Evolutionary conservation across 1,140 invertebrate genomes (phyloP).

Genomic region (Ectropis grisescens): DNA sequence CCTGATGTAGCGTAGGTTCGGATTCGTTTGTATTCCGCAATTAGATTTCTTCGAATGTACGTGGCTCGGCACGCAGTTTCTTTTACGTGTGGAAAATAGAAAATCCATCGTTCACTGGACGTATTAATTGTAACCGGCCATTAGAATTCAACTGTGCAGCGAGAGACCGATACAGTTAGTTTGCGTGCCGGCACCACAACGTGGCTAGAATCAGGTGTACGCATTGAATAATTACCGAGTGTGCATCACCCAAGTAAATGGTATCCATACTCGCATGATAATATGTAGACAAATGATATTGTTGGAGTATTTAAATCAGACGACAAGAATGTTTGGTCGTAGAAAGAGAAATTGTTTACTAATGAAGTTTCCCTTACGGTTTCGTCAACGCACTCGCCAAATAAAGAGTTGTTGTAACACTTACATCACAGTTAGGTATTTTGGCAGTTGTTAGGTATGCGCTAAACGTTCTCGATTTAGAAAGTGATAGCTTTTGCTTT

Average conservation of each 20-base stretch:
- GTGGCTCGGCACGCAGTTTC: slow-evolving; percentile 51
- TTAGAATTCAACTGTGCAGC: slow-evolving; percentile 58
- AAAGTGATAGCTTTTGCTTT: too few relatives aligned
- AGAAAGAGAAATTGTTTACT: slow-evolving; percentile 32
- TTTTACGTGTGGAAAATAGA: slow-evolving; percentile 68
- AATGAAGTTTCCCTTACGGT: slow-evolving; percentile 22
- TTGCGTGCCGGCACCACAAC: slow-evolving; percentile 44
- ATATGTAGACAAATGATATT: slow-evolving; percentile 28
- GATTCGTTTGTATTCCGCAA: slow-evolving; percentile 23
- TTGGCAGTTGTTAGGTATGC: too few relatives aligned
- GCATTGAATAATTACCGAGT: slow-evolving; percentile 33
- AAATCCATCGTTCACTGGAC: slow-evolving; percentile 64
- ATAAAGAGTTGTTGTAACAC: too few relatives aligned
- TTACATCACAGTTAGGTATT: too few relatives aligned
- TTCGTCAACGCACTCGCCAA: slow-evolving; percentile 2
- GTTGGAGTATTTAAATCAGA: slow-evolving; percentile 17
- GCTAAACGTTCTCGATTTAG: too few relatives aligned
- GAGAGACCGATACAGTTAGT: slow-evolving; percentile 57
- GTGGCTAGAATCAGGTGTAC: slow-evolving; percentile 46
- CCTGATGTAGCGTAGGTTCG: too few relatives aligned
- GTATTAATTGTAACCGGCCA: slow-evolving; percentile 59
- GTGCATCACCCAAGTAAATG: neutral
- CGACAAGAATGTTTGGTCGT: slow-evolving; percentile 15
- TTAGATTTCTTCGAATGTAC: slow-evolving; percentile 50
- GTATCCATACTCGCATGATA: slow-evolving; percentile 26